Base-by-base conservation (phyloP, 2,888 invertebrate genomes). In the Dorcus parallelipipedus region DNA sequence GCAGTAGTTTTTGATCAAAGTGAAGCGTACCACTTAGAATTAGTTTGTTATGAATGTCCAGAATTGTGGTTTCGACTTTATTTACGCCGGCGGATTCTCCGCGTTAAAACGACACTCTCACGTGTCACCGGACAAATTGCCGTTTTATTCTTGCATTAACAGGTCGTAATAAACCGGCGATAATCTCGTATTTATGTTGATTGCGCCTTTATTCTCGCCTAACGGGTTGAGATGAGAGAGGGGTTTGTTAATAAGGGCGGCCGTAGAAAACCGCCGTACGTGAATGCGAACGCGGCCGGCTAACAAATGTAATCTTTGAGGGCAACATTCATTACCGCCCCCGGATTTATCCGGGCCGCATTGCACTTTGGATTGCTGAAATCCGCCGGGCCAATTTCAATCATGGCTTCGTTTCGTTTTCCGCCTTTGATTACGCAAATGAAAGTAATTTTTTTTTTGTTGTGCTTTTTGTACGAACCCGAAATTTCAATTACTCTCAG, bases 131-230 rank as follows among this genome's bases (percentile, higher is more conserved):
- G 23, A 45, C 45, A 45, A 45, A 45, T 45, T 45, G 23, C 23
- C 23, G 45, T 20, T 20, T 45, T 45, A 45, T 45, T 45, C 45
- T 45, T 45, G 54, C 59, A 59, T 64, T 65, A 67, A 69, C 64
- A 58, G 64, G 56, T 59, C 61, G 62, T 64, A 68, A 67, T 69
- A 69, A 68, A 69, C 64, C 62, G 68, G 63, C 59, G 68, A 68
- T 69, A 69, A 69, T 68, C 67, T 68, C 67, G 64, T 67, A 68
- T 69, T 69, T 69, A 68, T 68, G 69, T 68, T 69, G 69, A 69
- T 68, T 69, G 66, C 60, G 67, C 66, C 64, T 68, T 68, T 68
- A 67, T 68, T 65, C 64, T 58, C 54, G 64, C 59, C 65, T 63
- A 67, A 66, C 64, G 65, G 60, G 67, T 67, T 52, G 67, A 64